A percentile compares a stretch with the other conserved stretches of the same genome.
phyloP scores from a whole-genome alignment of 2,888 invertebrate genomes.

The Orthosia incerta region DNA sequence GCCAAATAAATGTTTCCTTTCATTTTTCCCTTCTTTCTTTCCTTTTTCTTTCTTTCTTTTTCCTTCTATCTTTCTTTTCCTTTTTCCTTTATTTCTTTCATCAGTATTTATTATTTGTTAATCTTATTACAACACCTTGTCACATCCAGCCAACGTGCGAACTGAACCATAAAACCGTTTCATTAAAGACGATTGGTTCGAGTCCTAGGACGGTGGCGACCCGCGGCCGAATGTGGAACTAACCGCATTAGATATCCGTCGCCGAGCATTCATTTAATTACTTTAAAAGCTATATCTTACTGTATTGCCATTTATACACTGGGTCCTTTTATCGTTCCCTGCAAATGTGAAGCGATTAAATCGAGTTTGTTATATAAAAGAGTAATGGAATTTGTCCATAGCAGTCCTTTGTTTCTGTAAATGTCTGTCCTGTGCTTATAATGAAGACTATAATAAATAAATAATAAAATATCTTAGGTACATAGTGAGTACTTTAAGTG shows the following conservation, averaged over 20 bases:
- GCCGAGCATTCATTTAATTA: constrained; percentile 63
- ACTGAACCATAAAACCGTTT: constrained; percentile 72
- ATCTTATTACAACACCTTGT: constrained; percentile 65
- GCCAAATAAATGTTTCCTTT: too few species aligned
- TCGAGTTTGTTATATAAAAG: constrained; percentile 7
- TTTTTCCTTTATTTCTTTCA: too few species aligned
- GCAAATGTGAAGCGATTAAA: constrained; percentile 18
- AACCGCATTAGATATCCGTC: constrained; percentile 74
- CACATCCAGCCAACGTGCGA: constrained; percentile 54
- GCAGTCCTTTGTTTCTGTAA: too few species aligned
- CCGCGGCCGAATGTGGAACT: constrained; percentile 73
- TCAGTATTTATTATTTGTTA: background rate
- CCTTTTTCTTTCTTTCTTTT: too few species aligned
- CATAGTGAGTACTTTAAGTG: background rate
- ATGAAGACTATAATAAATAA: too few species aligned
- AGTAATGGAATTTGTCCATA: too few species aligned
- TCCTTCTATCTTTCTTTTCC: too few species aligned
- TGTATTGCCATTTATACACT: constrained; percentile 17
- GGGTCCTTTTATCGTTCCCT: constrained; percentile 14
- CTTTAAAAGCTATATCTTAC: constrained; percentile 48
- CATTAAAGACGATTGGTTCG: constrained; percentile 79
- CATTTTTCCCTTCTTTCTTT: too few species aligned
- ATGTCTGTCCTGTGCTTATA: too few species aligned
- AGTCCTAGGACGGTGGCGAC: constrained; percentile 77
- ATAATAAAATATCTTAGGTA: background rate